phyloP scores from a whole-genome alignment of 2,888 invertebrate species.

The Caenorhabditis zanzibari region DNA sequence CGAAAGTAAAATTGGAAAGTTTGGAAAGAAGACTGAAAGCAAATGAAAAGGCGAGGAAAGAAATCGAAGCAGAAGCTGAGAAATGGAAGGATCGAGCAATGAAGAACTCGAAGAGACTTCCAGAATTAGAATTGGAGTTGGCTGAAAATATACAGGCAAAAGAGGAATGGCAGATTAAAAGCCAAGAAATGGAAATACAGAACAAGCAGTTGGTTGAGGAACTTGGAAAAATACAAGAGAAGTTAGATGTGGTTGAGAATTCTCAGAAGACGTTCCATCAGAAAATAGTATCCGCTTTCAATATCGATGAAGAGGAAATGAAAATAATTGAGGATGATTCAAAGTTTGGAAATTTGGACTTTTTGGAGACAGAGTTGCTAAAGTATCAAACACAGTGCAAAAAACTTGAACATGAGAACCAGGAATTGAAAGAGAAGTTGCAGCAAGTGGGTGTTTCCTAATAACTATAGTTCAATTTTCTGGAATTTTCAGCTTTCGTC shows the following conservation, averaged over 20 bases:
- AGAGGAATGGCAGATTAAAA: slow-evolving; percentile 54
- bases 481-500: slow-evolving; percentile 55
- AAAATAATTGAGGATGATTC: background rate
- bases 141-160: slow-evolving; percentile 55
- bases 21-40: slow-evolving; percentile 67
- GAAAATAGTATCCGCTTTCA: slow-evolving; percentile 30
- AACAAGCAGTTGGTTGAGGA: slow-evolving; percentile 49
- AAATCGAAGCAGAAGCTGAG: slow-evolving; percentile 68
- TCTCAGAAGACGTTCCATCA: slow-evolving; percentile 36
- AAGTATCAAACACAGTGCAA: slow-evolving; percentile 29
- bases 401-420: slow-evolving; percentile 49
- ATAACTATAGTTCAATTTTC: background rate
- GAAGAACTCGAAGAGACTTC: slow-evolving; percentile 51
- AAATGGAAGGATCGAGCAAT: slow-evolving; percentile 65
- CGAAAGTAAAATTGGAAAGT: slow-evolving; percentile 71
- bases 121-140: slow-evolving; percentile 63
- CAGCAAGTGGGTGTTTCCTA: background rate
- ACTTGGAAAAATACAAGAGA: slow-evolving; percentile 31
- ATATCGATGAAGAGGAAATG: slow-evolving; percentile 25
- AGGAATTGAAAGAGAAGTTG: slow-evolving; percentile 36
- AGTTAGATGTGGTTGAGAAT: slow-evolving; percentile 43
- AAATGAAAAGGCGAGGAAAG: slow-evolving; percentile 69
- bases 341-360: slow-evolving; percentile 3
- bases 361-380: slow-evolving; percentile 28
- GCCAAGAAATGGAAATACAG: slow-evolving; percentile 55